Base-by-base conservation (phyloP, 1,140 invertebrate species). In the Macrobrachium nipponense region DNA sequence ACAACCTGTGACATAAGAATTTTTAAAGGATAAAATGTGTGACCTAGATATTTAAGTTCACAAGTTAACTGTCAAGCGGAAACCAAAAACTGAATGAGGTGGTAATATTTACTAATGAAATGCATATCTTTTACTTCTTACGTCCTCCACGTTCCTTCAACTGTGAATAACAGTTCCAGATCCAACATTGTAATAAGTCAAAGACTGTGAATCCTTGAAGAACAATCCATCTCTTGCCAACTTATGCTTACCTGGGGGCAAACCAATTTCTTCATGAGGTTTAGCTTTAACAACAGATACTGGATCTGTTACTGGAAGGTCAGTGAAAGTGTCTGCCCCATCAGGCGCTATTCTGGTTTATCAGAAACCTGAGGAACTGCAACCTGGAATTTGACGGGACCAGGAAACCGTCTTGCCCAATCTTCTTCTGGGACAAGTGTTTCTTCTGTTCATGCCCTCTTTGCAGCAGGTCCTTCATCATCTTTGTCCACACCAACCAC, bases 181-280 rank as follows among this genome's bases (percentile, higher is more conserved):
- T 0, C 94, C 92, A 43, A 99, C 94, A 91, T 99, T 99, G 92
- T 99, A 99, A 92, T 95, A 99, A 0, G 97, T 98, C 90, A 99
- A 92, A 3, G 95, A 95, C 90, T 98, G 98, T 27, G 95, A 97
- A 92, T 99, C 98, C 91, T 99, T 99, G 92, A 99, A 97, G 92
- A 99, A 99, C 91, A 99, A 95, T 66, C 98, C 98, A 95, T 98
- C 97, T 90, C 95, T 95, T 88, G 97, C 95, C 17, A 99, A 92
- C 91, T 99, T 99, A 91, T 99, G 98, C 92, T 99, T 99, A 79
- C 97, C 97, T 72, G 96, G 96, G n/a, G 98, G 97, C 94, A 99
- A 96, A 64, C 95, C 96, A 80, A 96, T 95, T 89, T 95, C 93
- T 89, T 99, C 96, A 90, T 97, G 96, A 82, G 99, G 93, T 90